Percentiles rank a stretch among this genome's conserved stretches.
Evolutionary conservation across 2,797 vertebrate genomes (phyloP).

Genomic region (Martes flavigula): DNA sequence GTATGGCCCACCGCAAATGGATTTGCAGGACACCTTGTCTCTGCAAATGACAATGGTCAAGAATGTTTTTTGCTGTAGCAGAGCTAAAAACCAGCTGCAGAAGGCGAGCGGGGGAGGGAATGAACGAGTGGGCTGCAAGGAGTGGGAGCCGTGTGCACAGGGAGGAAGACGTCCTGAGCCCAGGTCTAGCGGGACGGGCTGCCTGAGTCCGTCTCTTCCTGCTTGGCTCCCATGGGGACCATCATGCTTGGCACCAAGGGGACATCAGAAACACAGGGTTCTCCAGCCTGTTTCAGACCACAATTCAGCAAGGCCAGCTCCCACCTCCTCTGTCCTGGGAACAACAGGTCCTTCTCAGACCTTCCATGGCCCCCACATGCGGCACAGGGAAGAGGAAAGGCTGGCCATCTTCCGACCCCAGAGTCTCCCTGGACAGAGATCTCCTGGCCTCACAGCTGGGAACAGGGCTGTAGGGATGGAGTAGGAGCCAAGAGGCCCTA

Average conservation of each 20-base stretch:
- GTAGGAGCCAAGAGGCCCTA: background rate
- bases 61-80: background rate
- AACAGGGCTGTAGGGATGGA: background rate
- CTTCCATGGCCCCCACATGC: background rate
- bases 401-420: background rate
- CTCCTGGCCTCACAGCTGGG: background rate
- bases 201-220: background rate
- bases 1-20: background rate
- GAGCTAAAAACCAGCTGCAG: background rate
- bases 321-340: background rate
- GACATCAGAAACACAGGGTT: background rate
- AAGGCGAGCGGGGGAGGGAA: background rate
- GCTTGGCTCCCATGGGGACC: background rate
- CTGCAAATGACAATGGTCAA: background rate
- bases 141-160: background rate
- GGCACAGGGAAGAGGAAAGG: background rate
- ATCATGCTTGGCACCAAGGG: fast-evolving
- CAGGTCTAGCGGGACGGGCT: fast-evolving
- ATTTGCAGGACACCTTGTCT: background rate
- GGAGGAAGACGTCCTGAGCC: too few species aligned
- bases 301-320: background rate
- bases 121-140: background rate
- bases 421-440: background rate
- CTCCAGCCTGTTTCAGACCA: background rate
- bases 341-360: too few species aligned